Evolutionary conservation across 2,113 vertebrate genomes (phyloP).

Genomic region (Leuciscus idus): DNA sequence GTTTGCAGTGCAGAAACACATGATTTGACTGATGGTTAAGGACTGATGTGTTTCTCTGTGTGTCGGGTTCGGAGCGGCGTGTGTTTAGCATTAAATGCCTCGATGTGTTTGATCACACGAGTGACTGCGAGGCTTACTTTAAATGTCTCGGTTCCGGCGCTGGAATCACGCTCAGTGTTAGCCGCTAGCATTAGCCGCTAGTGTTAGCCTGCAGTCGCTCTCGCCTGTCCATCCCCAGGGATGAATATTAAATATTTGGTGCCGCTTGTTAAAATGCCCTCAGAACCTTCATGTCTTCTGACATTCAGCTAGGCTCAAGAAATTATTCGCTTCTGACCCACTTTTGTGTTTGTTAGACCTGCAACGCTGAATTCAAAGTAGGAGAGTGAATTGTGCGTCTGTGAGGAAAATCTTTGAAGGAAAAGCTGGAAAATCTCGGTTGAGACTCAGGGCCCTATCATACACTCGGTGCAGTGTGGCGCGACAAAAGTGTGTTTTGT

Average conservation of each 20-base stretch:
- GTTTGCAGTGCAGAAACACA: neutral
- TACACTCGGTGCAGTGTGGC: too few species aligned
- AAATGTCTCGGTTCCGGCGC: constrained; percentile 40
- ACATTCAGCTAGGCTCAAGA: constrained; percentile 44
- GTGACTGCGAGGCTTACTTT: constrained; percentile 46
- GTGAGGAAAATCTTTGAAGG: neutral
- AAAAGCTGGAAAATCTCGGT: neutral
- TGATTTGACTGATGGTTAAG: neutral
- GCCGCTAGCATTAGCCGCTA: too few species aligned
- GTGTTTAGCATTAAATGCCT: constrained; percentile 56
- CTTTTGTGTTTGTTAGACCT: constrained; percentile 28
- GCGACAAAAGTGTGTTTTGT: too few species aligned
- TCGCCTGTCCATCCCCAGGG: constrained; percentile 28
- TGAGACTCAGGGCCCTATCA: neutral
- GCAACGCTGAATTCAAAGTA: neutral
- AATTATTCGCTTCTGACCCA: constrained; percentile 43
- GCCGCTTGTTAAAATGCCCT: constrained; percentile 50
- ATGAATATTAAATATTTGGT: constrained; percentile 39
- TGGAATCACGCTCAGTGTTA: constrained; percentile 22
- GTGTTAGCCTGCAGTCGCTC: constrained; percentile 31
- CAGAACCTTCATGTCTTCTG: constrained; percentile 46
- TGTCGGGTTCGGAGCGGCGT: constrained; percentile 23
- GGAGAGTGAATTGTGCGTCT: neutral
- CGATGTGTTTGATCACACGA: constrained; percentile 54
- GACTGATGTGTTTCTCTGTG: neutral